Evolutionary conservation across 1,140 invertebrate genomes (phyloP).

Genomic region (Apis laboriosa): DNA sequence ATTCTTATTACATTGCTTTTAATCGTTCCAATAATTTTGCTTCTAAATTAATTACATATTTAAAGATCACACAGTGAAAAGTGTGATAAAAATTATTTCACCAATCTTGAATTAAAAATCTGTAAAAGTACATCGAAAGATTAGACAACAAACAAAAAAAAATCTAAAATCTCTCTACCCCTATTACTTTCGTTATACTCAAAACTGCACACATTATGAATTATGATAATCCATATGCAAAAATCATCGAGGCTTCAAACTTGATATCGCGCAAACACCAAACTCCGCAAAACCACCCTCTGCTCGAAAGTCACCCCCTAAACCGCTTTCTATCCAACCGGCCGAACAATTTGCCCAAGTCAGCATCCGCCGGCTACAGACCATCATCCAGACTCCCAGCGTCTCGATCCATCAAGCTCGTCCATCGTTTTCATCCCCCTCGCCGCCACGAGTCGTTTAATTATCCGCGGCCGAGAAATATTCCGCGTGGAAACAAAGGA

Average conservation of each 20-base stretch:
- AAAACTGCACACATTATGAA: no score
- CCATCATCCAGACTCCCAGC: neutral
- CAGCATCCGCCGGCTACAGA: neutral
- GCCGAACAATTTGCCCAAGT: slow-evolving; percentile 10
- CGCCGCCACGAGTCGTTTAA: slow-evolving; percentile 19
- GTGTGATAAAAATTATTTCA: no score
- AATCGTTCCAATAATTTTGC: no score
- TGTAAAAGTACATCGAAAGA: no score
- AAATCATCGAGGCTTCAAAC: neutral
- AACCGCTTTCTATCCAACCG: neutral
- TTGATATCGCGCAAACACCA: neutral
- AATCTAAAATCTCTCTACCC: no score
- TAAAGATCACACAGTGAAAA: no score
- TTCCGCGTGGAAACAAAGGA: slow-evolving; percentile 35
- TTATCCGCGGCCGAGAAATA: slow-evolving; percentile 37
- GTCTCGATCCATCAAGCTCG: slow-evolving; percentile 11
- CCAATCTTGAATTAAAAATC: no score
- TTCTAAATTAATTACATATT: no score
- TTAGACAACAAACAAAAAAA: no score
- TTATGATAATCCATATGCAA: no score
- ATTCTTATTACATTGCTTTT: no score
- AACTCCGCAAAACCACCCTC: neutral
- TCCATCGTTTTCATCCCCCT: neutral
- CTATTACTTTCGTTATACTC: no score
- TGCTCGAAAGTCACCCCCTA: neutral